These are phyloP conservation scores for Ceratina australensis DNA, from an alignment of 1,140 invertebrate genomes.

Conservation along the genomic window DNA sequence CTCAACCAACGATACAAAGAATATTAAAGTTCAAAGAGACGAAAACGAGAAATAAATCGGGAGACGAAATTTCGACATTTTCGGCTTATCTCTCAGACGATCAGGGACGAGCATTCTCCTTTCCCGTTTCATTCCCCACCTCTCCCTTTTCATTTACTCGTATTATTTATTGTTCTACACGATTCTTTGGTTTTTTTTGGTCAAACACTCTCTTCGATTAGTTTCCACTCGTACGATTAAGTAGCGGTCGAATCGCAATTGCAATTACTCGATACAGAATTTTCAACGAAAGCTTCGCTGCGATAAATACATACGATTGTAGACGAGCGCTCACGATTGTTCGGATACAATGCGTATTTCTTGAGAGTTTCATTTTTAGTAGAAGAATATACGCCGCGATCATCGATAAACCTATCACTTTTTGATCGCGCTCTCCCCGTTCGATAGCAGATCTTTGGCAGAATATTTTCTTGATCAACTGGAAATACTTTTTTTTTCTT, in stretches of 20 bases:
- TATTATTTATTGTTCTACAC: conserved; percentile 40
- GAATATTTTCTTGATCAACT: background rate
- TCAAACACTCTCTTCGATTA: conserved; percentile 21
- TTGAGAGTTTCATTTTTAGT: no score
- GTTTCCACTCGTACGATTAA: conserved; percentile 17
- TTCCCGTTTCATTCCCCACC: background rate
- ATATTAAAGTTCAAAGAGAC: conserved; percentile 25
- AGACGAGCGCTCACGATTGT: no score
- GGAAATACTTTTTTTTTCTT: fast-evolving
- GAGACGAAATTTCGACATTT: background rate
- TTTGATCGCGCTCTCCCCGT: no score
- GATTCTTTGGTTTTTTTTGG: conserved; percentile 49
- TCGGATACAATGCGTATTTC: no score
- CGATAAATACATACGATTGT: no score
- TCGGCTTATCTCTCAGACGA: background rate
- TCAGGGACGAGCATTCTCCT: background rate
- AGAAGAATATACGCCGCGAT: background rate
- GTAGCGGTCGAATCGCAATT: conserved; percentile 15
- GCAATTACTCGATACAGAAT: conserved; percentile 15
- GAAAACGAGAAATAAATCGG: conserved; percentile 1
- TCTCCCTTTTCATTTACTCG: conserved; percentile 9
- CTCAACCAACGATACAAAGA: conserved; percentile 38
- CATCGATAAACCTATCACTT: background rate
- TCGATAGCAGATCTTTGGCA: background rate
- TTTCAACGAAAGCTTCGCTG: no score